Evolutionary conservation across 2,797 vertebrate genomes (phyloP).

Genomic region (Melanotaenia maccullochi): DNA sequence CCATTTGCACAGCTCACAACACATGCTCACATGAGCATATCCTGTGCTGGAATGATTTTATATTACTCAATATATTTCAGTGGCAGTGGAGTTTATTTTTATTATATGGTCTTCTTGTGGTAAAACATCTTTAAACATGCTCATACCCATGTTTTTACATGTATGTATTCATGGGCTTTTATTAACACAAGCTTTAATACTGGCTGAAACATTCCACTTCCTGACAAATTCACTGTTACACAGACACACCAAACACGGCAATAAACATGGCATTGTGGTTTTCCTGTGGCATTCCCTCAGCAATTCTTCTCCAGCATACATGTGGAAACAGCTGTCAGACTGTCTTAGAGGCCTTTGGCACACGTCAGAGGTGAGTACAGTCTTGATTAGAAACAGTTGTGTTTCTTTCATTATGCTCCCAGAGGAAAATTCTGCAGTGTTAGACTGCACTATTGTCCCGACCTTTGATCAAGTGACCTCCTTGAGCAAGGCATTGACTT

Average conservation of each 20-base stretch:
- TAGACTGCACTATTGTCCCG: constrained; percentile 1
- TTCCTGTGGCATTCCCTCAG: constrained; percentile 27
- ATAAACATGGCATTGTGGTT: constrained; percentile 13
- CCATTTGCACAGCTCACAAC: background rate
- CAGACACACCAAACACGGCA: constrained; percentile 6
- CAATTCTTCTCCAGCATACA: constrained; percentile 32
- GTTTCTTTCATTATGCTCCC: constrained; percentile 21
- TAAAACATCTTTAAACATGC: constrained; percentile 33
- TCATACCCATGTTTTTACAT: constrained; percentile 19
- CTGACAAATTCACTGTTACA: constrained; percentile 23
- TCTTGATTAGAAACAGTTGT: constrained; percentile 13
- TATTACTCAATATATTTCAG: background rate
- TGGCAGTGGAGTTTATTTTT: constrained; percentile 44
- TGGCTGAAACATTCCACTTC: constrained; percentile 2
- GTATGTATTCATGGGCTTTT: background rate
- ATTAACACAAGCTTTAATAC: constrained; percentile 30
- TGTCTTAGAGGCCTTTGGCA: constrained; percentile 24
- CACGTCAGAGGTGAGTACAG: constrained; percentile 3
- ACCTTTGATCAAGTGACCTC: constrained; percentile 21
- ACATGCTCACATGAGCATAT: background rate
- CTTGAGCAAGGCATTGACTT: constrained; percentile 28
- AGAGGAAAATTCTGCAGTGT: constrained; percentile 1
- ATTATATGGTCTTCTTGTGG: constrained; percentile 14
- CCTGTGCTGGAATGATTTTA: background rate
- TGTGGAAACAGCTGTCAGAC: constrained; percentile 31